Conservation (phyloP, 2,888 invertebrate genomes). For the Dolichomitus sp. region DNA sequence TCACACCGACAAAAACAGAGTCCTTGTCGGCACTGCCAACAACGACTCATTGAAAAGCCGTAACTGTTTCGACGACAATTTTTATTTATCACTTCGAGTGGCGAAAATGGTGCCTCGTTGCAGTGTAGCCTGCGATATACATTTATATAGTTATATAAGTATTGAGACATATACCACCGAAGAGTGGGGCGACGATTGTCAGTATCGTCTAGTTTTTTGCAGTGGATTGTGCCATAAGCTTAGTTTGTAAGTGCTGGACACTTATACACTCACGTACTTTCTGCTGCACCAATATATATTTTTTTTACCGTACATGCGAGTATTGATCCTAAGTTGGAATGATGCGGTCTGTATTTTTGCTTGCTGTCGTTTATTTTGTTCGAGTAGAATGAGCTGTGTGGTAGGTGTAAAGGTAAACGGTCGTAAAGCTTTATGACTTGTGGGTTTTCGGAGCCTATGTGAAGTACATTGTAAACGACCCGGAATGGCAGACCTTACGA, state of each 20-base stretch:
- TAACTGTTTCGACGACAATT: slow-evolving; percentile 61
- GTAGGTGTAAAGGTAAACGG: neutral
- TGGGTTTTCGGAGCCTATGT: neutral
- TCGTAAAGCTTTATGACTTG: neutral
- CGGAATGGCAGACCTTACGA: neutral
- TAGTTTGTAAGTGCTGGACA: neutral
- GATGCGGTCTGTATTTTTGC: neutral
- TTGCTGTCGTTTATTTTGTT: neutral
- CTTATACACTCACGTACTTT: neutral
- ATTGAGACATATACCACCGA: slow-evolving; percentile 4
- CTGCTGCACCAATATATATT: neutral
- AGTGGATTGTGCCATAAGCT: neutral
- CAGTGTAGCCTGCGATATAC: slow-evolving; percentile 8
- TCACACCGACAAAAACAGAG: slow-evolving; percentile 24
- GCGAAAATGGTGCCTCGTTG: slow-evolving; percentile 27
- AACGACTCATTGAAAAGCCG: slow-evolving; percentile 73
- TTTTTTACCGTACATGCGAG: neutral
- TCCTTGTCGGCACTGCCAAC: slow-evolving; percentile 41
- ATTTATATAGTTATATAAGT: slow-evolving; percentile 13
- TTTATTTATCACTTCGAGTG: slow-evolving; percentile 53
- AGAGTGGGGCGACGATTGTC: neutral
- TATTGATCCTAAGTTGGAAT: neutral
- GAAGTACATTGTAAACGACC: too few relatives aligned
- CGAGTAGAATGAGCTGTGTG: neutral
- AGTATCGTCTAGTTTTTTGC: slow-evolving; percentile 21